Percentiles rank a stretch among this genome's conserved stretches.
Conservation (phyloP, 2,797 vertebrate species). For the Hylomyscus alleni region DNA sequence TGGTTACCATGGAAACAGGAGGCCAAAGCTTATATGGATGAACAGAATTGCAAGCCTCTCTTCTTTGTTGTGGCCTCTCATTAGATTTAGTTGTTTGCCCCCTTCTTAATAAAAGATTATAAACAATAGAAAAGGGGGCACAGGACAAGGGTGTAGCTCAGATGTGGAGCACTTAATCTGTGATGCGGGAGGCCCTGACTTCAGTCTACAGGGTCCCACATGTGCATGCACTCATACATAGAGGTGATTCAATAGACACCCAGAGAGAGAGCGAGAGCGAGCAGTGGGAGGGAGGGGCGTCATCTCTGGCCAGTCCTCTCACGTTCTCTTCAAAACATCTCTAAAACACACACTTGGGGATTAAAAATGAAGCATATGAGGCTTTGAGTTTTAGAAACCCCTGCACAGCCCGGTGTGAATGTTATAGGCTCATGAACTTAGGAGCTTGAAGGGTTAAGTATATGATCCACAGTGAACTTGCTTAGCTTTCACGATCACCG, state of each 20-base stretch:
- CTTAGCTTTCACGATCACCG: not conserved
- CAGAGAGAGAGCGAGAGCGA: too few relatives aligned
- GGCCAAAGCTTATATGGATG: slow-evolving; percentile 47
- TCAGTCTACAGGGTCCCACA: not conserved
- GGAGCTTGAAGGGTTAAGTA: not conserved
- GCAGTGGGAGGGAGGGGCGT: not conserved
- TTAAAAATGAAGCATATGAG: not conserved
- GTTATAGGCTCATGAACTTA: not conserved
- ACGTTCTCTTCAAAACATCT: not conserved
- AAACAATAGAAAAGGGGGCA: not conserved
- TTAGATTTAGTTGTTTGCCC: slow-evolving; percentile 28
- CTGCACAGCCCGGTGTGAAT: not conserved
- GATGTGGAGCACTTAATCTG: not conserved
- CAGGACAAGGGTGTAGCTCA: not conserved
- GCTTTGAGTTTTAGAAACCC: slow-evolving; percentile 19
- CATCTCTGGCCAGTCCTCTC: not conserved
- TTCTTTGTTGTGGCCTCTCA: slow-evolving; percentile 11
- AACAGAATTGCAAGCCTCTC: slow-evolving; percentile 38
- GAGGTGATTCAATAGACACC: not conserved
- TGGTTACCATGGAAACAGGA: slow-evolving; percentile 84
- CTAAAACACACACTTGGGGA: not conserved
- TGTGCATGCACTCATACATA: not conserved
- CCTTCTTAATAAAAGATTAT: slow-evolving; percentile 35
- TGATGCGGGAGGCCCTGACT: not conserved
- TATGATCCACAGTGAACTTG: slow-evolving; percentile 1